Percentiles rank a stretch among this genome's conserved stretches.
Evolutionary conservation across 2,888 invertebrate species (phyloP).

Genomic region (Acronicta psi): DNA sequence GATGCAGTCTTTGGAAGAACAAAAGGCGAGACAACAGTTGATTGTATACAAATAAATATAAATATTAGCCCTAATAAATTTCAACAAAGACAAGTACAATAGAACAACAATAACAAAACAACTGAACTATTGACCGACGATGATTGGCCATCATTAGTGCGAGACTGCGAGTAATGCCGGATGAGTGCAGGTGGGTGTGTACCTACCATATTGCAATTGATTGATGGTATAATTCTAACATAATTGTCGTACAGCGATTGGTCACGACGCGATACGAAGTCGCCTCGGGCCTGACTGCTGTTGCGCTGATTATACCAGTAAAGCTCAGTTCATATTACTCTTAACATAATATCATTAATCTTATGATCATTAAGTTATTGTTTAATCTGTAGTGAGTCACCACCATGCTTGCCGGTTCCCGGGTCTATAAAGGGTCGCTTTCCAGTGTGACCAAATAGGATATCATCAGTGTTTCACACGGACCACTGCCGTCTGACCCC

Average conservation of each 20-base stretch:
- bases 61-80: conserved; percentile 41
- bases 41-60: conserved; percentile 23
- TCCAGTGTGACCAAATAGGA: background rate
- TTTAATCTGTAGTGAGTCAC: conserved; percentile 4
- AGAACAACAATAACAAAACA: conserved; percentile 57
- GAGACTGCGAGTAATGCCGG: conserved; percentile 57
- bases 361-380: conserved; percentile 14
- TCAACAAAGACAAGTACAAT: conserved; percentile 48
- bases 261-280: conserved; percentile 74
- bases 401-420: background rate
- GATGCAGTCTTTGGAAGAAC: conserved; percentile 4
- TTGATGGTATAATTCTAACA: conserved; percentile 82
- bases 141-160: conserved; percentile 71
- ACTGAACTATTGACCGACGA: conserved; percentile 73
- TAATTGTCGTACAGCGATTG: conserved; percentile 80
- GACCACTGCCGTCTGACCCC: conserved; percentile 23
- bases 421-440: background rate
- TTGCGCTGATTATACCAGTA: conserved; percentile 33
- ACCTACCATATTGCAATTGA: conserved; percentile 76
- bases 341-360: conserved; percentile 13
- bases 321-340: conserved; percentile 46
- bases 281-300: conserved; percentile 63
- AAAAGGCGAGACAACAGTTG: conserved; percentile 14
- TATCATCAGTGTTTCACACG: conserved; percentile 10
- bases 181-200: conserved; percentile 73